A percentile compares a stretch with the other conserved stretches of the same genome.
phyloP scores from a whole-genome alignment of 2,797 vertebrate species.

The Thunnus albacares region DNA sequence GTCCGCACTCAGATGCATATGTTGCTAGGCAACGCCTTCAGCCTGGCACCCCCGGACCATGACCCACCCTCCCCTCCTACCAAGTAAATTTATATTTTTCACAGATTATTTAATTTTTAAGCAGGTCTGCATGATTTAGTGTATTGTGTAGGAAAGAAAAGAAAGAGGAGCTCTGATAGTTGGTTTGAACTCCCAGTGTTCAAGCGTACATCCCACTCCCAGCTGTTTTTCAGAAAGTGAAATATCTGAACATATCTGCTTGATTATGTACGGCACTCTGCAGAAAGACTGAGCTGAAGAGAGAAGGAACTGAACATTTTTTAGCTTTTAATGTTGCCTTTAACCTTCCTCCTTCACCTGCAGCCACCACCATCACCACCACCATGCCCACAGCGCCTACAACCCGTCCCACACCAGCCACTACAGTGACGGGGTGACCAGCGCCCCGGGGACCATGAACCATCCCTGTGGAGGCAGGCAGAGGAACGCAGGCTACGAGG shows the following conservation, averaged over 20 bases:
- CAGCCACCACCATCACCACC: constrained; percentile 85
- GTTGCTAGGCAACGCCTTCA: constrained; percentile 97
- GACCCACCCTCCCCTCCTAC: constrained; percentile 87
- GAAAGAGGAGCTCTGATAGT: constrained; percentile 35
- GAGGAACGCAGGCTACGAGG: constrained; percentile 92
- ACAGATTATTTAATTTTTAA: constrained; percentile 16
- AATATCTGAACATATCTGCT: constrained; percentile 20
- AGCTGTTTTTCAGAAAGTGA: constrained; percentile 36
- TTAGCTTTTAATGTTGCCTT: not conserved
- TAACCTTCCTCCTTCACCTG: not conserved
- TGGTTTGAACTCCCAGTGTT: constrained; percentile 23
- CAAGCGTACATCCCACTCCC: constrained; percentile 51
- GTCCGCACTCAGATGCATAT: constrained; percentile 98
- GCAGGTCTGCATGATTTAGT: constrained; percentile 51
- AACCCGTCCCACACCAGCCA: constrained; percentile 92
- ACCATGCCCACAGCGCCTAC: constrained; percentile 87
- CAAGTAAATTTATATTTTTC: constrained; percentile 64
- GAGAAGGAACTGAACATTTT: not conserved
- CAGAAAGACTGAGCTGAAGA: constrained; percentile 12
- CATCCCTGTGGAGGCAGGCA: constrained; percentile 92
- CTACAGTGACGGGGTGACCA: constrained; percentile 96
- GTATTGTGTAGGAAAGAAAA: constrained; percentile 30
- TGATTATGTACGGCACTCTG: not conserved
- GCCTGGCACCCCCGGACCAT: constrained; percentile 91
- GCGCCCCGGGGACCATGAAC: constrained; percentile 97